Base-by-base conservation (phyloP, 2,888 invertebrate genomes). In the Scelioninae gen. 1 region DNA sequence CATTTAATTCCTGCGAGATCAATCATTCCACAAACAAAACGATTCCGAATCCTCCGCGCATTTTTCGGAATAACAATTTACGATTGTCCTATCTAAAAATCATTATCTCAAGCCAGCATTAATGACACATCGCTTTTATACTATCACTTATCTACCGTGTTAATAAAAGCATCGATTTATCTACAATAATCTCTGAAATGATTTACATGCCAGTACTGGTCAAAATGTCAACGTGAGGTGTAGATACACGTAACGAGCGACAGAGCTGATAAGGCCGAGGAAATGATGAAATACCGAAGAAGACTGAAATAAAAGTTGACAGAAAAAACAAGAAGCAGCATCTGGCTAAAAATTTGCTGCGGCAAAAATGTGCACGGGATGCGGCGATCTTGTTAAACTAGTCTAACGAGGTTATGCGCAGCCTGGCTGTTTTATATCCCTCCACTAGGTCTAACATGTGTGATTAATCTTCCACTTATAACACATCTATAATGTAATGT, bases 331-430 rank as follows among this genome's bases (percentile, higher is more conserved):
- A 78, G 82, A 84, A 78, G 86, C 84, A 84, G 87, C 87, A 85
- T 43, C 11, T n/a, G 13, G n/a, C n/a, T 1, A 13, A 43, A 43
- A 13, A 5, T 11, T 16, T 31, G 7, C 10, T 15, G n/a, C 77
- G 82, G 86, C 85, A 87, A 87, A 88, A 86, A 86, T 85, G 84
- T 83, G 85, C 84, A 85, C 84, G 86, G 78, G 82, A 84, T 79
- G 86, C 84, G 84, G 87, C 87, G 86, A 89, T 88, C 89, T 89
- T 86, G 90, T 90, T 89, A 87, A 89, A 90, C 90, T 88, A 89
- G 90, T 90, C 88, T 86, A 88, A 88, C 88, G 84, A 88, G 88
- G 85, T 89, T 84, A 83, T 80, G 62, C 75, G 62, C 75, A 60
- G 82, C 72, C 84, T 69, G 80, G 80, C 62, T 84, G 68, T 62